Base-by-base conservation (phyloP, 2,888 invertebrate genomes). In the Trissolcus brochymenae region DNA sequence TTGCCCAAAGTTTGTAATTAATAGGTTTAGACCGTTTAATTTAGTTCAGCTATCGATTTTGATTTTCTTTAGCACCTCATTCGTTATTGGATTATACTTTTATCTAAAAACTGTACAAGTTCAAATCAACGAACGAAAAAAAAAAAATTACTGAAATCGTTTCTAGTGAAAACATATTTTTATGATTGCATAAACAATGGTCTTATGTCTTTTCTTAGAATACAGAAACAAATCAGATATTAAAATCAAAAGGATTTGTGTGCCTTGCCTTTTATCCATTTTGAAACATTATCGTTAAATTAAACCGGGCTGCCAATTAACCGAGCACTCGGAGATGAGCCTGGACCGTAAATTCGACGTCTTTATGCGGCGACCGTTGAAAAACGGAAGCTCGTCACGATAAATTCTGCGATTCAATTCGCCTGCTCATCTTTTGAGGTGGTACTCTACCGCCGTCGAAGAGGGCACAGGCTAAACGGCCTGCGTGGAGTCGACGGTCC, bases 401-500 rank as follows among this genome's bases (percentile, higher is more conserved):
- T 88, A 88, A 88, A 88, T 88, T 87, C 79, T 84, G 80, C 85
- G 85, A 88, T 87, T 88, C 88, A 88, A 88, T 88, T 88, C 81
- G 77, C 78, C 68, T 21, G 61, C 54, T 40, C 70, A 54, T 74
- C 66, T 76, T 74, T 78, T 80, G 87, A 90, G 89, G 89, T 89
- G 90, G 87, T 89, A 90, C 88, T 90, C 88, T 89, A 89, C 90
- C 90, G 90, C 89, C 90, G 90, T 90, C 90, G 90, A 68, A 64
- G 68, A 64, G 68, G 77, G 14, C 72, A 72, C 59, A 72, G 76
- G 72, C 51, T 65, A 90, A 90, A 90, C 90, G 55, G 53, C 17
- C 43, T 57, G 56, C 71, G 54, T 60, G 75, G 72, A 60, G 57
- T 55, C 40, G 72, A 76, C 61, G 70, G 68, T 76, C 60, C 59